phyloP scores from a whole-genome alignment of 64 coral and sea anemone genomes.

The Orbicella faveolata region DNA sequence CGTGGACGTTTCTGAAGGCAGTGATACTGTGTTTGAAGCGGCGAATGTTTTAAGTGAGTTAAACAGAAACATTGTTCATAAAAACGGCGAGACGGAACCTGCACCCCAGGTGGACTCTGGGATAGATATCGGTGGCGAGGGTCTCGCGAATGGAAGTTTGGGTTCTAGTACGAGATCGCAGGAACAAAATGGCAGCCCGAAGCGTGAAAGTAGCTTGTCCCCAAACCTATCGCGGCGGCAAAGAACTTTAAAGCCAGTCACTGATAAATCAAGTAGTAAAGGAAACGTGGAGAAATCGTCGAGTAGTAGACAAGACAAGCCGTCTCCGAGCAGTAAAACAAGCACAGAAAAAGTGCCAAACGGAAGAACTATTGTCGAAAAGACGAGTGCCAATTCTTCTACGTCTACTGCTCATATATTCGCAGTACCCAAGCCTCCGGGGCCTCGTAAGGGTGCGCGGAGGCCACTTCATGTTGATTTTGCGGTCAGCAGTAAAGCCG shows the following conservation, averaged over 20 bases:
- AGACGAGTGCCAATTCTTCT: constrained; percentile 9
- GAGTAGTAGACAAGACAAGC: constrained; percentile 19
- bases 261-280: constrained; percentile 33
- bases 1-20: constrained; percentile 61
- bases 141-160: not conserved
- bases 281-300: constrained; percentile 26
- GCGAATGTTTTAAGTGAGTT: constrained; percentile 51
- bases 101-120: constrained; percentile 43
- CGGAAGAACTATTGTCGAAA: constrained; percentile 33
- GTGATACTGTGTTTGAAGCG: constrained; percentile 69
- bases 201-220: constrained; percentile 29
- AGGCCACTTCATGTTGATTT: constrained; percentile 67
- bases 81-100: constrained; percentile 31
- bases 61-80: constrained; percentile 33
- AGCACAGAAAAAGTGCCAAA: constrained; percentile 17
- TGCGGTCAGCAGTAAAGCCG: constrained; percentile 56
- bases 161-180: not conserved
- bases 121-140: constrained; percentile 27
- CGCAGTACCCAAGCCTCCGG: constrained; percentile 78
- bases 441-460: constrained; percentile 66
- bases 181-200: constrained; percentile 53
- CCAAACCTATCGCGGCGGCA: constrained; percentile 44
- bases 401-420: constrained; percentile 40
- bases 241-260: constrained; percentile 69
- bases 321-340: constrained; percentile 5